A percentile compares a stretch with the other conserved stretches of the same genome.
Evolutionary conservation across 2,113 vertebrate species (phyloP).

Genomic region (Chinchilla lanigera): DNA sequence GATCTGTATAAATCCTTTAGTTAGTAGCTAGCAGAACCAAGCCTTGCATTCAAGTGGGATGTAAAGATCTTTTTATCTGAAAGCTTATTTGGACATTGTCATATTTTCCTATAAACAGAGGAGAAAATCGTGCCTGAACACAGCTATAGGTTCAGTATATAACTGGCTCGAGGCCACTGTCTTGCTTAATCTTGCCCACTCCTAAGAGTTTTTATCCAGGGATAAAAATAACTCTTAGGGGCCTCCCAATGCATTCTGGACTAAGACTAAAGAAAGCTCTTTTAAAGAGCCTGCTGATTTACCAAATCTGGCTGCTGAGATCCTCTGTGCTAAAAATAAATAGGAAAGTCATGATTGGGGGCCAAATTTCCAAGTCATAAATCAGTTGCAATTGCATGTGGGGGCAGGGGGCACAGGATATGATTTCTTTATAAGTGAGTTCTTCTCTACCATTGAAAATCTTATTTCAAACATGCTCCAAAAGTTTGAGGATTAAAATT

Average conservation of each 20-base stretch:
- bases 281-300: conserved; percentile 14
- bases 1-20: neutral
- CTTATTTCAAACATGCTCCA: neutral
- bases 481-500: neutral
- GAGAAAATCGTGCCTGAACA: conserved; percentile 7
- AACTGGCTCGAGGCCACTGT: conserved; percentile 21
- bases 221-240: conserved; percentile 51
- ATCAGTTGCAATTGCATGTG: neutral
- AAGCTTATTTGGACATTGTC: neutral
- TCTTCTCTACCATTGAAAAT: neutral
- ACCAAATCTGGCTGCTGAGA: conserved; percentile 36
- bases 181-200: conserved; percentile 54
- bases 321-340: conserved; percentile 68
- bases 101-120: conserved; percentile 43
- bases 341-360: conserved; percentile 27
- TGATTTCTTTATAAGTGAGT: neutral
- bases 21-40: conserved; percentile 5
- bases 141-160: neutral
- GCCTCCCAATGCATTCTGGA: neutral
- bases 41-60: neutral
- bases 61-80: conserved; percentile 20
- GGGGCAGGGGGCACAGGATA: neutral
- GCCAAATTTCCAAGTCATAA: conserved; percentile 57
- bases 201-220: conserved; percentile 12
- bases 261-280: conserved; percentile 54